Conservation (phyloP, 2,888 invertebrate genomes). For the Ennomos quercinarius region DNA sequence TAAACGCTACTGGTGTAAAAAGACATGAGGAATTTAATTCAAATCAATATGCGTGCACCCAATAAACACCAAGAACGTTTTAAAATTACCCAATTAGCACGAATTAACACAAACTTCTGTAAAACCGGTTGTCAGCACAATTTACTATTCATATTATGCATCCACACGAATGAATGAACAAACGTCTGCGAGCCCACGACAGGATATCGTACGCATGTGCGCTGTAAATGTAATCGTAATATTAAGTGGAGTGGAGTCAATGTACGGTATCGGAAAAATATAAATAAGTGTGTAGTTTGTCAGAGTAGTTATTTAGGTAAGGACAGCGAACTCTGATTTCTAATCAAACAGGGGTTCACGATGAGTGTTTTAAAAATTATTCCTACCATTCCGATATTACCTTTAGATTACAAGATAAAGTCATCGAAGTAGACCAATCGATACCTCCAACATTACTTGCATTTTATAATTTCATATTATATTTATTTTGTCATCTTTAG, state of each 20-base stretch:
- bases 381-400: too few species aligned
- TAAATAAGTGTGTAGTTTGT: background rate
- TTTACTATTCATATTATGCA: constrained; percentile 25
- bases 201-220: constrained; percentile 13
- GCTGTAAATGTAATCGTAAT: constrained; percentile 29
- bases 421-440: too few species aligned
- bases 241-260: constrained; percentile 35
- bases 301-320: too few species aligned
- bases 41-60: too few species aligned
- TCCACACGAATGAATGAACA: constrained; percentile 28
- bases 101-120: background rate
- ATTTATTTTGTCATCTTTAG: background rate
- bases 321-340: too few species aligned
- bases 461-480: too few species aligned
- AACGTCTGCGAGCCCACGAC: constrained; percentile 16
- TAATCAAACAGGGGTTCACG: too few species aligned
- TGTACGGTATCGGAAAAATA: constrained; percentile 23
- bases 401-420: too few species aligned
- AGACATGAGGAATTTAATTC: too few species aligned
- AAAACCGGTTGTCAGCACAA: constrained; percentile 19
- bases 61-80: background rate
- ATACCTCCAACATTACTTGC: too few species aligned
- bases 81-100: constrained; percentile 1
- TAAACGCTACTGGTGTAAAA: too few species aligned
- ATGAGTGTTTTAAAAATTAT: too few species aligned